phyloP scores from a whole-genome alignment of 2,797 vertebrate genomes.

The Alectoris magna region DNA sequence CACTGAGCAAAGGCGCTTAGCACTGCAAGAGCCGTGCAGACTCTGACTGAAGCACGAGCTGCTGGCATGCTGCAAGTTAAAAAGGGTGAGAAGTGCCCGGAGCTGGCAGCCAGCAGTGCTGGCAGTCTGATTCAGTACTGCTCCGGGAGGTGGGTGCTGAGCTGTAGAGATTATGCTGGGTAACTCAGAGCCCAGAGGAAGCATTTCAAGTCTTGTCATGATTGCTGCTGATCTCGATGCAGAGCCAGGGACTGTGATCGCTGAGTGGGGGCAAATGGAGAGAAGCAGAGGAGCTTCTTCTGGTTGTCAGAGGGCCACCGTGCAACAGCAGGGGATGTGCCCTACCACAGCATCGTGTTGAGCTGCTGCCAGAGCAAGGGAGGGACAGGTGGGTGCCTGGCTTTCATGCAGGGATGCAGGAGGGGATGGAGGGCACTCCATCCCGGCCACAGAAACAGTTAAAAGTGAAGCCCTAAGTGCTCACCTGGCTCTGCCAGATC shows the following conservation, averaged over 20 bases:
- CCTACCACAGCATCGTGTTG: fast-evolving
- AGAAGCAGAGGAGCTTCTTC: background rate
- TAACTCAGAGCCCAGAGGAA: conserved; percentile 41
- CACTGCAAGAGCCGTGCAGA: background rate
- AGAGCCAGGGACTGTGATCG: conserved; percentile 58
- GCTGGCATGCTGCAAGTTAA: conserved; percentile 28
- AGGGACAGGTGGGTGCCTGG: background rate
- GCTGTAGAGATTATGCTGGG: conserved; percentile 48
- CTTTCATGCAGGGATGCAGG: fast-evolving
- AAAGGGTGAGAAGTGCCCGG: background rate
- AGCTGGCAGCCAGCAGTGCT: conserved; percentile 34
- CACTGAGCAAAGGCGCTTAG: conserved; percentile 28
- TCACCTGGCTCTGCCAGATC: conserved; percentile 55
- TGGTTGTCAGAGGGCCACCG: background rate
- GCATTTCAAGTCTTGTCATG: conserved; percentile 64
- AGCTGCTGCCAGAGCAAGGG: conserved; percentile 56
- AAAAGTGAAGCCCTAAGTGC: conserved; percentile 52
- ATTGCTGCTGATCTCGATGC: conserved; percentile 59
- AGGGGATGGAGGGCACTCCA: background rate
- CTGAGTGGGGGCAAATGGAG: background rate
- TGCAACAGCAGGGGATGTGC: background rate
- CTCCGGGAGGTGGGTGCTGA: conserved; percentile 33
- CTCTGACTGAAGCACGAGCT: conserved; percentile 3
- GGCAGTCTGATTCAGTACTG: conserved; percentile 20
- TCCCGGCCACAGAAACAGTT: conserved; percentile 39